These are phyloP conservation scores for Hepsetus odoe DNA, from an alignment of 2,113 vertebrate species.

Conservation along the genomic window DNA sequence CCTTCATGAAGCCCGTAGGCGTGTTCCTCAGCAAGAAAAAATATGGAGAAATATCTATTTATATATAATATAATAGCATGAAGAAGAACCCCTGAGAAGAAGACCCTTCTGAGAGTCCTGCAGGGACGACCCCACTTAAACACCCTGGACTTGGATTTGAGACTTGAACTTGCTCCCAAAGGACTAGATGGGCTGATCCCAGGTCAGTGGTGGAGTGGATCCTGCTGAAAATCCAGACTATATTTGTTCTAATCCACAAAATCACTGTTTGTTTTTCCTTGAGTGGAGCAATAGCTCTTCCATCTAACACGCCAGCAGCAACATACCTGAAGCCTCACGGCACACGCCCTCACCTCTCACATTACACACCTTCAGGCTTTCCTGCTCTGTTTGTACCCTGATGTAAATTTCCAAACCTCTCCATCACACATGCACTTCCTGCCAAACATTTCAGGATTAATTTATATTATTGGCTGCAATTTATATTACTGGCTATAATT, in stretches of 20 bases:
- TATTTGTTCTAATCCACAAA: not conserved
- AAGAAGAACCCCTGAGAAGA: no score
- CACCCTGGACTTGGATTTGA: not conserved
- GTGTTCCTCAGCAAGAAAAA: no score
- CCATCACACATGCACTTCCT: not conserved
- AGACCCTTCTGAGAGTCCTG: no score
- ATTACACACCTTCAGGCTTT: conserved; percentile 19
- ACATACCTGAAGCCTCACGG: conserved; percentile 35
- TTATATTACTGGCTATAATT: no score
- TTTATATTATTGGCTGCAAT: no score
- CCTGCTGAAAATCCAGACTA: not conserved
- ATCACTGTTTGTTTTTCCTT: not conserved
- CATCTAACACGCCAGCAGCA: not conserved
- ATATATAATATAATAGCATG: no score
- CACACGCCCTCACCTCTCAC: conserved; percentile 24
- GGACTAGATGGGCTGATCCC: not conserved
- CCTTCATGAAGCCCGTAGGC: no score
- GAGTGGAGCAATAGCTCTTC: conserved; percentile 12
- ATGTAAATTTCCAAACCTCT: conserved; percentile 11
- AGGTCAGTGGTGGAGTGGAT: not conserved
- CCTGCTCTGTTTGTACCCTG: not conserved
- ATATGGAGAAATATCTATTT: no score
- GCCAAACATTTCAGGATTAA: no score
- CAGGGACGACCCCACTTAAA: no score
- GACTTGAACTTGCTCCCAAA: not conserved